phyloP scores from a whole-genome alignment of 2,113 vertebrate species.

The Callocephalon fimbriatum region DNA sequence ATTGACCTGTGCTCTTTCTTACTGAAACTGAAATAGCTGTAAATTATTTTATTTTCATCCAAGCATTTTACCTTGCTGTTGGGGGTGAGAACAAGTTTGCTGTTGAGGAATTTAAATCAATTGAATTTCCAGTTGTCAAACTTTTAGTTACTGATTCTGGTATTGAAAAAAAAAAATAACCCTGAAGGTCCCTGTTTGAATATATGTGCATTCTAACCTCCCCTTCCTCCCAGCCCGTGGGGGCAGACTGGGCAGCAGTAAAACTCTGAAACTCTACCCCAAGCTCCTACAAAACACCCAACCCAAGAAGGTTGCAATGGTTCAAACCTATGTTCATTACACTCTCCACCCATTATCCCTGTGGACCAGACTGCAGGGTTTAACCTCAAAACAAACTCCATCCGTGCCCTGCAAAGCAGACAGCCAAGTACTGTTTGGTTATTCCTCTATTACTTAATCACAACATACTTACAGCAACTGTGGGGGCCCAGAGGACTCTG shows the following conservation, averaged over 20 bases:
- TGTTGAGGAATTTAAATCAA: neutral
- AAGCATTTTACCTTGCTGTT: neutral
- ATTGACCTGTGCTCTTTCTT: neutral
- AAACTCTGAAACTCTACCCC: neutral
- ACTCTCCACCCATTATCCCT: neutral
- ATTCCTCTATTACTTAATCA: neutral
- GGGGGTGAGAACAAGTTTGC: neutral
- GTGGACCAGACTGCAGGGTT: rapidly evolving
- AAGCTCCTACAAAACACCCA: neutral
- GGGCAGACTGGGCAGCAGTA: neutral
- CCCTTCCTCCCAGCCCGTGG: neutral
- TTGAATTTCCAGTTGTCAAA: neutral
- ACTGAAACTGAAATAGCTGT: neutral
- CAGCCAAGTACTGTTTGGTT: neutral
- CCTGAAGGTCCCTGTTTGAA: neutral
- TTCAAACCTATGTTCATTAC: rapidly evolving
- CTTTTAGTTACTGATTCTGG: neutral
- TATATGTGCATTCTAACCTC: neutral
- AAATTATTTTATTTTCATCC: neutral
- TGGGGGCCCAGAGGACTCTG: rapidly evolving
- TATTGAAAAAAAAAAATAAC: neutral
- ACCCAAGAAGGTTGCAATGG: neutral
- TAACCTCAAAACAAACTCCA: neutral
- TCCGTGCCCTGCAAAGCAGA: neutral
- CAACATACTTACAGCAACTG: neutral